phyloP scores from a whole-genome alignment of 2,888 invertebrate genomes.

The Chironomus riparius region DNA sequence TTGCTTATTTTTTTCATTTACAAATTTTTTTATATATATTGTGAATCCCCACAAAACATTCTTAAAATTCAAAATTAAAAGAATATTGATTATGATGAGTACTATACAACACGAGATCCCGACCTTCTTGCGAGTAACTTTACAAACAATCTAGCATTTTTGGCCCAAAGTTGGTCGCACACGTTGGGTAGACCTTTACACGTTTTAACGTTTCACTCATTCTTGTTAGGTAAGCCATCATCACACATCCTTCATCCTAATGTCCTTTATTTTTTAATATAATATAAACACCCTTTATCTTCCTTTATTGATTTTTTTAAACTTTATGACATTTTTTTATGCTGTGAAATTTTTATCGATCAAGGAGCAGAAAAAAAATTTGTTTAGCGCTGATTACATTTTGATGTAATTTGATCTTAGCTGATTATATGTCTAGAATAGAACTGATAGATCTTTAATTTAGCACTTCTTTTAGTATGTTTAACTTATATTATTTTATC shows the following conservation, averaged over 20 bases:
- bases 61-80: constrained; percentile 41
- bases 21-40: neutral
- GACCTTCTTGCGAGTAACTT: constrained; percentile 90
- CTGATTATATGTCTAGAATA: too few species aligned
- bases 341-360: too few species aligned
- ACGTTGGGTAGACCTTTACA: constrained; percentile 94
- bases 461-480: too few species aligned
- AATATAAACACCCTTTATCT: neutral
- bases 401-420: too few species aligned
- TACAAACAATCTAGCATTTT: constrained; percentile 86
- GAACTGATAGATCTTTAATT: too few species aligned
- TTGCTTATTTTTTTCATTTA: neutral
- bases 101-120: constrained; percentile 95
- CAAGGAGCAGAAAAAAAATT: too few species aligned
- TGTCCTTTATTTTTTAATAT: neutral
- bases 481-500: too few species aligned
- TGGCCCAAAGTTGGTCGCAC: constrained; percentile 94
- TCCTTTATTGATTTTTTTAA: neutral
- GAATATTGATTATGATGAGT: constrained; percentile 87
- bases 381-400: too few species aligned
- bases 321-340: neutral
- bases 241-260: neutral
- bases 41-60: neutral
- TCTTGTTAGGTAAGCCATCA: constrained; percentile 65
- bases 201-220: constrained; percentile 74